Conservation (phyloP, 2,888 invertebrate genomes). For the Conistra vaccinii region DNA sequence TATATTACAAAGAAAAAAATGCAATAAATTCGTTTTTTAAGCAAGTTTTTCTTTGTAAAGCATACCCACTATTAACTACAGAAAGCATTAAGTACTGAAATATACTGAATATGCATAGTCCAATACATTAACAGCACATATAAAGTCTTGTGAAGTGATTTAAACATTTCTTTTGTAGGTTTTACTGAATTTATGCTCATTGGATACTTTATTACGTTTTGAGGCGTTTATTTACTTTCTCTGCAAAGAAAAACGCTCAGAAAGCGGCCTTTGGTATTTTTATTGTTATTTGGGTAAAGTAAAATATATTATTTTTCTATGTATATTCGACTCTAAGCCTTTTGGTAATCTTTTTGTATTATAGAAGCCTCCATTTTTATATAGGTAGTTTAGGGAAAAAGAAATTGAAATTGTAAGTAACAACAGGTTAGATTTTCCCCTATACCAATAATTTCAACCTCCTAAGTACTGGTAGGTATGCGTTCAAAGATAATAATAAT, state of each 20-base stretch:
- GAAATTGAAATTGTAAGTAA: neutral
- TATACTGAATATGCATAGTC: constrained; percentile 56
- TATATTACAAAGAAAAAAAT: constrained; percentile 26
- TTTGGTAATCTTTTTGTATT: neutral
- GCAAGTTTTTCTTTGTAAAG: constrained; percentile 25
- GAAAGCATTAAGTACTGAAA: constrained; percentile 36
- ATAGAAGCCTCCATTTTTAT: too few relatives aligned
- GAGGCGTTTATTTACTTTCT: constrained; percentile 65
- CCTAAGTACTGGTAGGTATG: neutral
- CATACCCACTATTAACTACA: constrained; percentile 29
- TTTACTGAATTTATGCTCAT: constrained; percentile 76
- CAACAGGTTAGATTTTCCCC: neutral
- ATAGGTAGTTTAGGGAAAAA: neutral
- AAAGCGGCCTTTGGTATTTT: constrained; percentile 47
- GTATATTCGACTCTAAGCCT: neutral
- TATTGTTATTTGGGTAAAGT: constrained; percentile 40
- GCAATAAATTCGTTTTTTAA: constrained; percentile 17
- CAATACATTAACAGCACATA: constrained; percentile 56
- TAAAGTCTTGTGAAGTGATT: constrained; percentile 66
- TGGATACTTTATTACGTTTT: constrained; percentile 78
- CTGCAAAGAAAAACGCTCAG: constrained; percentile 37
- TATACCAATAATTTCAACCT: neutral
- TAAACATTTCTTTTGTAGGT: constrained; percentile 65
- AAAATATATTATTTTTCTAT: neutral
- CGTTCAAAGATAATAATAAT: too few relatives aligned